These are phyloP conservation scores for Barbus barbus DNA, from an alignment of 2,113 vertebrate species.

Conservation along the genomic window DNA sequence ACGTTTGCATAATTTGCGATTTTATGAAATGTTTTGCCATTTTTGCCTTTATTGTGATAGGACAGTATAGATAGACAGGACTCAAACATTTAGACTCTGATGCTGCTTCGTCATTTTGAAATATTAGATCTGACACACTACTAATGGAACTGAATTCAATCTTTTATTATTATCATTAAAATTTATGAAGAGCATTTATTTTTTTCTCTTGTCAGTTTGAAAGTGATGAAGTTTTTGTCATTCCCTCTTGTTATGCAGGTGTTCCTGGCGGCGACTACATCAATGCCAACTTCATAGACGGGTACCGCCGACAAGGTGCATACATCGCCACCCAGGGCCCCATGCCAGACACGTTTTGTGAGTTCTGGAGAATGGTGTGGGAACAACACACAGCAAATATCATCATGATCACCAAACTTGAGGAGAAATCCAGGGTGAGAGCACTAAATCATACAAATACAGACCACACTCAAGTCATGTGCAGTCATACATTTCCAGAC, in stretches of 20 bases:
- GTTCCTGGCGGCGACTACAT: constrained; percentile 97
- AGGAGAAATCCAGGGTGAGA: constrained; percentile 95
- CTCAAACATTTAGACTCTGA: background rate
- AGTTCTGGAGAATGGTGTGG: constrained; percentile 99
- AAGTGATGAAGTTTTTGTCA: background rate
- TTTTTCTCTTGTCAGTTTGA: background rate
- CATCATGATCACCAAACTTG: constrained; percentile 98
- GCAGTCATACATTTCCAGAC: constrained; percentile 40
- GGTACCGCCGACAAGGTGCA: constrained; percentile 95
- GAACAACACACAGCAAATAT: constrained; percentile 95
- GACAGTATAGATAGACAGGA: background rate
- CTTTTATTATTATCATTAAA: background rate
- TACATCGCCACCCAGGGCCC: constrained; percentile 98
- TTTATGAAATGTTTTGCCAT: too few species aligned
- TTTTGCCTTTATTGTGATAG: background rate
- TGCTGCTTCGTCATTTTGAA: background rate
- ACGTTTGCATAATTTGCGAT: too few species aligned
- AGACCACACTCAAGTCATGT: constrained; percentile 49
- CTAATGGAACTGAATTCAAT: background rate
- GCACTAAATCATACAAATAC: constrained; percentile 3
- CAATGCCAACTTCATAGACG: constrained; percentile 97
- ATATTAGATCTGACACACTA: background rate
- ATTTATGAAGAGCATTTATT: background rate
- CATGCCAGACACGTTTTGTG: constrained; percentile 95
- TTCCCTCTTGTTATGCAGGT: constrained; percentile 72